Conservation (phyloP, 1,140 invertebrate species). For the Drosophila kurseongensis region DNA sequence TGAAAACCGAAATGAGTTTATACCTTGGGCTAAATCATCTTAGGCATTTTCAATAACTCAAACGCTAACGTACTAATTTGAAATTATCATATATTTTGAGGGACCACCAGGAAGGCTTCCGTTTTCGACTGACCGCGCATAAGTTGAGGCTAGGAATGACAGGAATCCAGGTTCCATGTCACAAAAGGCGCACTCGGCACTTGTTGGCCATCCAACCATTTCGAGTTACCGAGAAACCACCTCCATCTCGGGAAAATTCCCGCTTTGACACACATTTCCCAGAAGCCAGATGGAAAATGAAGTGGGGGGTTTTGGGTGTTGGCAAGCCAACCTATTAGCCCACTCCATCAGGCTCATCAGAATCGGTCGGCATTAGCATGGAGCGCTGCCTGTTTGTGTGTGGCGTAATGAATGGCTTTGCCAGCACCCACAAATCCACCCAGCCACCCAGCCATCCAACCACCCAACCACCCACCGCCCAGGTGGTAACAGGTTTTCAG, state of each 20-base stretch:
- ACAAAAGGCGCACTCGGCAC: constrained; percentile 12
- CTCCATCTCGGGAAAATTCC: constrained; percentile 9
- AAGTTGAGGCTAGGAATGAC: constrained; percentile 15
- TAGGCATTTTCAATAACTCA: constrained; percentile 1
- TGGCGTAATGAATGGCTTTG: constrained; percentile 39
- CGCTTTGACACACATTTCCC: constrained; percentile 30
- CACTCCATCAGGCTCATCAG: constrained; percentile 41
- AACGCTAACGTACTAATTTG: background rate
- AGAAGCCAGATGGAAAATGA: constrained; percentile 7
- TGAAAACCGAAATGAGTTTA: background rate
- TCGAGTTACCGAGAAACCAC: background rate
- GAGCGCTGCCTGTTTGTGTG: constrained; percentile 20
- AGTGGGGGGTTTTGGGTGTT: constrained; percentile 13
- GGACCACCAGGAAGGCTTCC: background rate
- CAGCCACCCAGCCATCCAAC: background rate
- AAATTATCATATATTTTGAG: constrained; percentile 6
- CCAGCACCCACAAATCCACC: background rate
- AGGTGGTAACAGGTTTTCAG: constrained; percentile 31
- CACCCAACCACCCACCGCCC: constrained; percentile 7
- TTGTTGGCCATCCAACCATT: background rate
- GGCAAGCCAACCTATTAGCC: constrained; percentile 43
- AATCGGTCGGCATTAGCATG: constrained; percentile 39
- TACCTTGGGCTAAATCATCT: background rate
- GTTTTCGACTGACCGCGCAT: background rate
- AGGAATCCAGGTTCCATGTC: constrained; percentile 21